Conservation (phyloP, 2,113 vertebrate species). For the Sisor rabdophorus region DNA sequence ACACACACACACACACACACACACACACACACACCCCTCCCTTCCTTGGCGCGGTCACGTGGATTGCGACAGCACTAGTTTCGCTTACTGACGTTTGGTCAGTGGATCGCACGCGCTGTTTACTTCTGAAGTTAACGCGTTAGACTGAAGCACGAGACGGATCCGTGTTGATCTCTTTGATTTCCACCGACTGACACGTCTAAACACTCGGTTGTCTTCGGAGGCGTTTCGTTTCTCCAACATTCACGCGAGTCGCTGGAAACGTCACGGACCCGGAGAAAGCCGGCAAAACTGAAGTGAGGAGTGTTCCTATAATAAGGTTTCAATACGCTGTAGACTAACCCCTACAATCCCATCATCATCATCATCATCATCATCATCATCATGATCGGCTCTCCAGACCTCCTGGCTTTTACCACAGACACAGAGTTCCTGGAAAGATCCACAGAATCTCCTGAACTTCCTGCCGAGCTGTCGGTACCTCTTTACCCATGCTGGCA, state of each 20-base stretch:
- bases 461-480: constrained; percentile 85
- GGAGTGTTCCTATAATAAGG: not conserved
- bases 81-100: not conserved
- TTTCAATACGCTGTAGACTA: not conserved
- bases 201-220: not conserved
- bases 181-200: not conserved
- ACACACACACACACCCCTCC: too few relatives aligned
- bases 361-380: not conserved
- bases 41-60: not conserved
- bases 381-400: constrained; percentile 93
- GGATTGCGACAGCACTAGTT: not conserved
- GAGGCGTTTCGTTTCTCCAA: not conserved
- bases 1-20: not conserved
- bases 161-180: not conserved
- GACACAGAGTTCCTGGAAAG: constrained; percentile 75
- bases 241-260: not conserved
- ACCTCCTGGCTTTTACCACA: constrained; percentile 87
- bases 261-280: not conserved
- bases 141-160: not conserved
- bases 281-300: not conserved
- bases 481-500: constrained; percentile 69
- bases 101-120: constrained; percentile 1
- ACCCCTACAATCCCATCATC: not conserved
- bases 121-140: not conserved
- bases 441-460: constrained; percentile 55